phyloP scores from a whole-genome alignment of 1,140 invertebrate species.

The Dinoponera quadriceps region DNA sequence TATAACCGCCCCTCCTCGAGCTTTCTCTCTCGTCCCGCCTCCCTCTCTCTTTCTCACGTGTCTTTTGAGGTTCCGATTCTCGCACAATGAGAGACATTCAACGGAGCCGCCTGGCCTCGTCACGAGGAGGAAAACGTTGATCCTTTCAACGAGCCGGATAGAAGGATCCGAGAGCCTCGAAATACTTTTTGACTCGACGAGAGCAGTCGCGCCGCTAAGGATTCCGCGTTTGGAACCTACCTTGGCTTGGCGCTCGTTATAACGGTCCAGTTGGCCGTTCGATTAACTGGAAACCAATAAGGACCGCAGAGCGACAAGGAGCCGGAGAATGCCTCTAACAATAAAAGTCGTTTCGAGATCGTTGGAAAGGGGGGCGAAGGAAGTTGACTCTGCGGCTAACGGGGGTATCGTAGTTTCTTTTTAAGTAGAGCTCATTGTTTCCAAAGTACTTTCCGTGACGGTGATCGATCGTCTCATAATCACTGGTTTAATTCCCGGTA shows the following conservation, averaged over 20 bases:
- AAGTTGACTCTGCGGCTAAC: conserved; percentile 42
- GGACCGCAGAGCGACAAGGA: conserved; percentile 50
- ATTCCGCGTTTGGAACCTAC: conserved; percentile 44
- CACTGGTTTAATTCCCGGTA: background rate
- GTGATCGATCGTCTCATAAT: conserved; percentile 36
- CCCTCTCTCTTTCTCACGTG: background rate
- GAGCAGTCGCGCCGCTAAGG: conserved; percentile 41
- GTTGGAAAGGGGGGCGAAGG: conserved; percentile 18
- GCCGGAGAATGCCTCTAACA: conserved; percentile 44
- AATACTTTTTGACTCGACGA: conserved; percentile 51
- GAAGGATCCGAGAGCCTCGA: conserved; percentile 57
- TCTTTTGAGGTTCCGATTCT: conserved; percentile 61
- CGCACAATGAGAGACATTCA: conserved; percentile 62
- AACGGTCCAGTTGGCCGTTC: conserved; percentile 68
- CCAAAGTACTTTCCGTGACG: conserved; percentile 3
- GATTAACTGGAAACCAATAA: conserved; percentile 73
- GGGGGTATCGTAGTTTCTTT: conserved; percentile 45
- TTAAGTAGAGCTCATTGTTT: conserved; percentile 10
- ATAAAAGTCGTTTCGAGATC: conserved; percentile 50
- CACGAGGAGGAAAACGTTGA: conserved; percentile 26
- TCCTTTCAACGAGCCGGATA: conserved; percentile 31
- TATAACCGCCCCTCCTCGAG: conserved; percentile 64
- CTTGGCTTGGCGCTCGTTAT: conserved; percentile 61
- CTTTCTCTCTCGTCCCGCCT: conserved; percentile 26
- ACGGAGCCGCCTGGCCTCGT: conserved; percentile 55